phyloP scores from a whole-genome alignment of 2,797 vertebrate genomes.

The Pterois miles region DNA sequence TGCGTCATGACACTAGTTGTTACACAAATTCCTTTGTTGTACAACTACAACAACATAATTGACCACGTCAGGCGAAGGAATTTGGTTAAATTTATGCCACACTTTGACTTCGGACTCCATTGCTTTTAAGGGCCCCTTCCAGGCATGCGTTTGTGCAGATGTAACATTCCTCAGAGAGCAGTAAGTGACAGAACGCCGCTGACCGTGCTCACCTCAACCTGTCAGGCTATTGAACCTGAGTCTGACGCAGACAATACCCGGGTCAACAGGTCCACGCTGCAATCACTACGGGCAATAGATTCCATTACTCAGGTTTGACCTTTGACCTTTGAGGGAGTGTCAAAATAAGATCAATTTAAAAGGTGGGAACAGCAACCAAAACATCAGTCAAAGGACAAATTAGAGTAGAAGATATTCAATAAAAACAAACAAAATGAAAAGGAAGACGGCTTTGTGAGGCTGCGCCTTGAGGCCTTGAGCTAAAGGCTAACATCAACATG shows the following conservation, averaged over 20 bases:
- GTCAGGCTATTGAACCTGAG: constrained; percentile 68
- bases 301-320: constrained; percentile 69
- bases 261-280: constrained; percentile 67
- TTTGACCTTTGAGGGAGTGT: constrained; percentile 52
- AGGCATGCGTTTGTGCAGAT: constrained; percentile 56
- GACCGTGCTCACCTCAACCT: constrained; percentile 69
- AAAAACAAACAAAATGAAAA: neutral
- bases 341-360: constrained; percentile 59
- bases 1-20: neutral
- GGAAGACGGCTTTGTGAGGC: neutral
- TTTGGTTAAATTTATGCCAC: constrained; percentile 50
- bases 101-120: constrained; percentile 44
- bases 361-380: constrained; percentile 30
- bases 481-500: neutral
- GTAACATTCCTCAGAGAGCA: constrained; percentile 66
- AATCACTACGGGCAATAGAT: constrained; percentile 70
- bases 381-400: constrained; percentile 18
- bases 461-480: neutral
- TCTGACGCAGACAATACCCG: constrained; percentile 68
- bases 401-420: neutral
- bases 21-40: constrained; percentile 19
- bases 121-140: constrained; percentile 58
- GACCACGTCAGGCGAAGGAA: constrained; percentile 31
- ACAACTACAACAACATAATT: constrained; percentile 5
- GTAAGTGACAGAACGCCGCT: constrained; percentile 57